Base-by-base conservation (phyloP, 1,140 invertebrate genomes). In the Oppia nitens region DNA sequence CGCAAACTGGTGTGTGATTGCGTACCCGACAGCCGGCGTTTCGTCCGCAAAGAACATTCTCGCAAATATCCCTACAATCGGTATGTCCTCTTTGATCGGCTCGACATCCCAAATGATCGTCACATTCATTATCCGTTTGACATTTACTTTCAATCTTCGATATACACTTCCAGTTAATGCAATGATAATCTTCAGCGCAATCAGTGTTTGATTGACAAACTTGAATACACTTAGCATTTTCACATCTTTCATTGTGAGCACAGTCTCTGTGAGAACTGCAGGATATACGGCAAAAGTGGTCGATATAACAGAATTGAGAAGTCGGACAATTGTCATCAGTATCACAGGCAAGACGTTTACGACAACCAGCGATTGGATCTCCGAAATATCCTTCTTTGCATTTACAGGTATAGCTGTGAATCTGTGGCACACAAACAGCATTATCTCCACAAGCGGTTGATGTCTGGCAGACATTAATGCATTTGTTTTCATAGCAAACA, bases 361-460 rank as follows among this genome's bases (percentile, higher is more conserved):
- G 55, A 52, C 66, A 68, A n/a, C 65, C 66, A 47, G 66, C 64
- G 72, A 79, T 77, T 1, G 88, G 82, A 59, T 70, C 67, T 17
- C 68, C 68, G 27, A 56, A 51, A 50, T 63, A 68, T 45, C 66
- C 66, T 26, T 59, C 29, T 12, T 59, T 76, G 70, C 85, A 89
- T 49, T 77, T 82, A 66, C 85, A 87, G 60, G 87, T 81, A 2
- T 84, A 81, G 70, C 85, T 86, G 66, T 87, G 84, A 68, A 86
- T 85, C 26, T 86, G 77, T 3, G 64, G 62, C 84, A 81, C 56
- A 48, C 68, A 70, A n/a, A 62, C 55, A n/a, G 68, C 65, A 62
- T 69, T 69, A 25, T 61, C 21, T 11, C 68, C 67, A 60, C 69
- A 70, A 49, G 67, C 64, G 21, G 69, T 87, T 47, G 59, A 60